Evolutionary conservation across 2,888 invertebrate genomes (phyloP), one percentile per base, ranked within the genome.

Genomic region (Mesopsocus fuscifrons): DNA sequence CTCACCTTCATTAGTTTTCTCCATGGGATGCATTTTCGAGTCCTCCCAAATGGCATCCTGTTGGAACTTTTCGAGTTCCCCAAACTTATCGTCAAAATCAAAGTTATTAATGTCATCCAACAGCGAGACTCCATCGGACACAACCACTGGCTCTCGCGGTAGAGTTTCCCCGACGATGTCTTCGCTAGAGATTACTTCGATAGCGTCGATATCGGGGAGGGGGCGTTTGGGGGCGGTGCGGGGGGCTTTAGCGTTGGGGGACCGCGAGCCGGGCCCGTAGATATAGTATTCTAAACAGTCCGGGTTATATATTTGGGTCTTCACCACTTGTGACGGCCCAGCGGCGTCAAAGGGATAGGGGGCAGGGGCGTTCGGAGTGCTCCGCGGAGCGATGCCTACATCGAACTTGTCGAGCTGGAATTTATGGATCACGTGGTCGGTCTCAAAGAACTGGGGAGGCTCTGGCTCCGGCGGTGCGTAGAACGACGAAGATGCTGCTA

Each of bases 21-120:
- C 38, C 17, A 38, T 20, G 20, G 15, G 38, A 20, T 38, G n/a
- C 17, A 20, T 38, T 20, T 38, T 38, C 6, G 38, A 38, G 21
- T 38, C 38, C 20, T 38, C 38, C 38, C 38, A 38, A 38, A 38
- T 38, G 20, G 38, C 20, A 13, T 38, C 38, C 11, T 38, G 38
- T 21, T 38, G 38, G 16, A 38, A 18, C 20, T 38, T 38, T 38
- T 38, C 38, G 13, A 38, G 38, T 38, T 38, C 38, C 13, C 38
- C 38, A 38, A 38, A 38, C 20, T 38, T 38, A 38, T 38, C 38
- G 20, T 38, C 38, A 20, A 38, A 38, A 38, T 38, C 38, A 21
- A 38, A 38, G 20, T 38, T 38, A 38, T 38, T 38, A 38, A 38
- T 38, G 21, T 38, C 38, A 20, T 38, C 38, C n/a, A 38, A 20